Base-by-base conservation (phyloP, 1,140 invertebrate genomes). In the Drosophila malerkotliana region DNA sequence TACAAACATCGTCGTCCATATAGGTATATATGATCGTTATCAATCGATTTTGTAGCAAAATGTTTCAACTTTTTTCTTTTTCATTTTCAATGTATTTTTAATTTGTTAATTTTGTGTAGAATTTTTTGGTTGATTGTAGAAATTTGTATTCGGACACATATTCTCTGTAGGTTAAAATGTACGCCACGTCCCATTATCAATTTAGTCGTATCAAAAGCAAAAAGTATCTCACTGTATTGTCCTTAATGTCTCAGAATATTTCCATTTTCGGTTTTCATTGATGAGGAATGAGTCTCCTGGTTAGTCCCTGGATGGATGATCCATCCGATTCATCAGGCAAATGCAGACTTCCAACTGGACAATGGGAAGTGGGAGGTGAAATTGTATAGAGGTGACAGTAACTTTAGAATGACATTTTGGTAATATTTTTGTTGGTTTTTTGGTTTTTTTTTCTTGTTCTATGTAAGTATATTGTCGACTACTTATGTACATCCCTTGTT, bases 401-500 rank as follows among this genome's bases (percentile, higher is more conserved):
- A 30, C 47, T 34, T 69, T 73, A 18, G 30, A 51, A 72, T 55
- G 37, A 32, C 15, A 30, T 21, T 45, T 62, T 39, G 41, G 18
- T 58, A 21, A 41, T 68, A 32, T 49, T 47, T 24, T 32, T 68
- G 30, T 56, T 30, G 21, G 41, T 66, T 55, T 54, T 57, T 44
- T 18, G 15, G 4, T 30, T 45, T 51, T 39, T 51, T 14, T 47
- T 24, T 32, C 59, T 57, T 44, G 28, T 63, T 57, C 37, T 61
- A 60, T 28, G 74, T 83, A 61, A 79, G 66, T 84, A 83, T 91
- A 91, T 91, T 91, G 90, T 91, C 90, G 77, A 91, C 82, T 91
- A 90, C 77, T 55, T 87, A 88, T 87, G 63, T 91, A 91, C 90
- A 91, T 91, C 90, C 90, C 90, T 91, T 91, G 90, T 91, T 88